These are phyloP conservation scores for Mellivora capensis DNA, from an alignment of 2,113 vertebrate species.

Conservation along the genomic window DNA sequence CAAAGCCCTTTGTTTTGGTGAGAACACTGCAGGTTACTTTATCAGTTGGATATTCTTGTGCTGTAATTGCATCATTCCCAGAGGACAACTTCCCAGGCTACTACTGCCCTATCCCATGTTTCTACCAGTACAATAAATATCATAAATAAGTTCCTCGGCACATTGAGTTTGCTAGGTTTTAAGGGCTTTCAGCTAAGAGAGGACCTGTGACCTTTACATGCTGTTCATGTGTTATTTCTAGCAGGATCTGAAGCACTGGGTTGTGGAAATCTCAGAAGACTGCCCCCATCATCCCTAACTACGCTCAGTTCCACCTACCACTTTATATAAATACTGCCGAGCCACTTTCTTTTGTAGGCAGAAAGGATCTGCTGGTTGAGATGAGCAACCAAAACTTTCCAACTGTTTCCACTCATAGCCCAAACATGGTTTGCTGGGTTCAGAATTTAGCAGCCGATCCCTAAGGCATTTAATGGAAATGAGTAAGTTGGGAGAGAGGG, in stretches of 20 bases:
- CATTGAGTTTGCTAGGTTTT: neutral
- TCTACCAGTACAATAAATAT: neutral
- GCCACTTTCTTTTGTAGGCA: neutral
- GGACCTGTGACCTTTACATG: neutral
- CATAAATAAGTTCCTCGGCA: neutral
- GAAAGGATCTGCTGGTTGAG: neutral
- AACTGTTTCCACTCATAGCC: neutral
- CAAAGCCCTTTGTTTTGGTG: accelerated
- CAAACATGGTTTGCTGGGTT: neutral
- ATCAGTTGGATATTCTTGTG: accelerated
- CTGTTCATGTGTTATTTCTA: neutral
- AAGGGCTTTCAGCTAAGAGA: neutral
- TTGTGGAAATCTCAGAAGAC: neutral
- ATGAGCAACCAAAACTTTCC: neutral
- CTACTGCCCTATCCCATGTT: neutral
- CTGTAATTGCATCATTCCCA: neutral
- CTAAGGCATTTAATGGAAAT: neutral
- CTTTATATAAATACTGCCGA: neutral
- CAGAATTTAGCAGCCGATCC: neutral
- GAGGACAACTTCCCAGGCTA: neutral
- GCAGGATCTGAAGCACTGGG: neutral
- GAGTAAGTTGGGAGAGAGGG: neutral
- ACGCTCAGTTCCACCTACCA: neutral
- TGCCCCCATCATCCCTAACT: neutral
- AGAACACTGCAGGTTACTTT: too few species aligned